Evolutionary conservation across 2,888 invertebrate species (phyloP).

Genomic region (Ischnura elegans): DNA sequence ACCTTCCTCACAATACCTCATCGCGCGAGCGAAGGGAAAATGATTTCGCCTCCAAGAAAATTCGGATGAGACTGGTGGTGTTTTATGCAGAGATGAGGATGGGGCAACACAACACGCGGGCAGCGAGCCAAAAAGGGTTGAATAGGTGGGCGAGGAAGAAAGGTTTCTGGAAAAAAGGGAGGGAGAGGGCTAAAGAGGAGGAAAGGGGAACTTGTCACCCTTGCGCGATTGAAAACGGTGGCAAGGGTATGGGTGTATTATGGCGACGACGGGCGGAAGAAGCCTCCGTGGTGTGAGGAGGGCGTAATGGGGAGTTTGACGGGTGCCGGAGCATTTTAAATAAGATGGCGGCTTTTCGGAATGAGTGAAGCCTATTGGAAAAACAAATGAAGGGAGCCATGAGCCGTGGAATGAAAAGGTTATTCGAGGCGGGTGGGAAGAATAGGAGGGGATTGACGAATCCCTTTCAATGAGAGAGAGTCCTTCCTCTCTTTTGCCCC

Average conservation of each 20-base stretch:
- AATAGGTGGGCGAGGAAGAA: neutral
- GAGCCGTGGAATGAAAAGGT: slow-evolving; percentile 34
- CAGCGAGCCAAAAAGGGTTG: neutral
- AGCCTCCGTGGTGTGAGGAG: neutral
- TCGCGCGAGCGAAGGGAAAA: neutral
- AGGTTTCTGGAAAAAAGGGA: neutral
- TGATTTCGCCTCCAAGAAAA: slow-evolving; percentile 6
- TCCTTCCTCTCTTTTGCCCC: slow-evolving; percentile 16
- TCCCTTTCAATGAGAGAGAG: slow-evolving; percentile 46
- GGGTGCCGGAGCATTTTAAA: slow-evolving; percentile 56
- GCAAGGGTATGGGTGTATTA: neutral
- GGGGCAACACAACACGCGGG: slow-evolving; percentile 3
- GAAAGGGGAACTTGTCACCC: slow-evolving; percentile 23
- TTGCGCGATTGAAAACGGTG: neutral
- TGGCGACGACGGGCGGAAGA: slow-evolving; percentile 13
- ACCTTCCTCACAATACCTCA: no score
- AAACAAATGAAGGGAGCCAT: slow-evolving; percentile 63
- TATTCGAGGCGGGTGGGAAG: slow-evolving; percentile 47
- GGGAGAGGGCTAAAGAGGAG: neutral
- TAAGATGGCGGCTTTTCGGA: slow-evolving; percentile 56
- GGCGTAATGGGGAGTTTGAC: slow-evolving; percentile 5
- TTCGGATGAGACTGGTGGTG: neutral
- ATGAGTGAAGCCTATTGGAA: slow-evolving; percentile 63
- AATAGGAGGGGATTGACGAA: slow-evolving; percentile 37
- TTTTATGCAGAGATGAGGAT: neutral